Evolutionary conservation across 2,113 vertebrate genomes (phyloP).

Genomic region (Haemorhous mexicanus): DNA sequence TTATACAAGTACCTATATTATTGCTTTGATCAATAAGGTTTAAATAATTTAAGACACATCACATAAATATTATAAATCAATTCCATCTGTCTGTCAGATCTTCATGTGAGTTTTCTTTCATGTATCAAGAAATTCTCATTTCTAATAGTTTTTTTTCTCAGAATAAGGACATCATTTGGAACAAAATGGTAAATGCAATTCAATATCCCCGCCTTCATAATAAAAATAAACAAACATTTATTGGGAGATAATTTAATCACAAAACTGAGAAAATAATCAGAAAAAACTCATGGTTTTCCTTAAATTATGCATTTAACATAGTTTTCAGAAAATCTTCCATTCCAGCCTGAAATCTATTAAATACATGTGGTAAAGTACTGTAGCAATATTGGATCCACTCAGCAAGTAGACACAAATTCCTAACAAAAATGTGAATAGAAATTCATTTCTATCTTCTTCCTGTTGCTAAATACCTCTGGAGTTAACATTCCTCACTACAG

Average conservation of each 20-base stretch:
- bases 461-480: neutral
- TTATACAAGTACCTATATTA: neutral
- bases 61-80: neutral
- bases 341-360: neutral
- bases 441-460: neutral
- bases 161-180: neutral
- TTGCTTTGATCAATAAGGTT: neutral
- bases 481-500: neutral
- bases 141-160: neutral
- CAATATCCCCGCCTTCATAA: neutral
- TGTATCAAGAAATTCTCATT: neutral
- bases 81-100: neutral
- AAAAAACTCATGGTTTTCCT: neutral
- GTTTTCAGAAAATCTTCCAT: neutral
- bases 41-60: neutral
- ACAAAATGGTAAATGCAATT: neutral
- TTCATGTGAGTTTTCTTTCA: neutral
- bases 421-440: neutral
- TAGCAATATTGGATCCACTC: neutral
- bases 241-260: neutral
- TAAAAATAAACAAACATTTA: neutral
- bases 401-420: neutral
- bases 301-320: neutral
- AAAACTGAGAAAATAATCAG: neutral
- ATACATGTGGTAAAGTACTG: neutral